Percentiles rank a stretch among this genome's conserved stretches.
phyloP scores from a whole-genome alignment of 2,888 invertebrate genomes.

The Luffia ferchaultella region DNA sequence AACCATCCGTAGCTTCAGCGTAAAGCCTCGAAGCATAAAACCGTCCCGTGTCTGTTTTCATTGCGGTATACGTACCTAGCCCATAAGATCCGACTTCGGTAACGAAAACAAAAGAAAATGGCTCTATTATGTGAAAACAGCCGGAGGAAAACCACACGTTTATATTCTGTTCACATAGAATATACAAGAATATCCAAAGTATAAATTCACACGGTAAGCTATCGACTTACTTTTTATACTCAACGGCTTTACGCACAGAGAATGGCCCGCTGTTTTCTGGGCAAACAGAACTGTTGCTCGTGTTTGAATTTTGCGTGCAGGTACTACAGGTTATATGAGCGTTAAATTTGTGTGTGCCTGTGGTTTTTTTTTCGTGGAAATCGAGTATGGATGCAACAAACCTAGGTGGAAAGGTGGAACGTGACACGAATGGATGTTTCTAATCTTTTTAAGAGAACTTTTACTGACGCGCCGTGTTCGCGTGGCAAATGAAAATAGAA shows the following conservation, averaged over 20 bases:
- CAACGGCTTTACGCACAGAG: slow-evolving; percentile 46
- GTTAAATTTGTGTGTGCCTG: too few relatives aligned
- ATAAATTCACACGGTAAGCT: slow-evolving; percentile 63
- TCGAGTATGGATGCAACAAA: too few relatives aligned
- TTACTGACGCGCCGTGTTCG: too few relatives aligned
- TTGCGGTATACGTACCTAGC: slow-evolving; percentile 26
- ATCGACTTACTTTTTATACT: slow-evolving; percentile 67
- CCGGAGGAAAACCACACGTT: slow-evolving; percentile 52
- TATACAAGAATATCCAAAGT: slow-evolving; percentile 54
- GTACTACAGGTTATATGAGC: too few relatives aligned
- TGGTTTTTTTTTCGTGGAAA: too few relatives aligned
- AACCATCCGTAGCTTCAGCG: too few relatives aligned
- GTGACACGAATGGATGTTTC: too few relatives aligned
- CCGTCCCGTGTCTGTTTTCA: slow-evolving; percentile 56
- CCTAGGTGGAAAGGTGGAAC: too few relatives aligned
- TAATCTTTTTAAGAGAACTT: too few relatives aligned
- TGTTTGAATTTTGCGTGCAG: too few relatives aligned
- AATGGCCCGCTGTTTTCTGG: slow-evolving; percentile 57
- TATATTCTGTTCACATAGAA: slow-evolving; percentile 63
- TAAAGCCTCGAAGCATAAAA: slow-evolving; percentile 33
- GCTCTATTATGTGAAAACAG: slow-evolving; percentile 67
- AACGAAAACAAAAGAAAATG: slow-evolving; percentile 66
- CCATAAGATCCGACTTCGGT: slow-evolving; percentile 39
- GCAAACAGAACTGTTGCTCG: slow-evolving; percentile 32
- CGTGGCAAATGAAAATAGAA: too few relatives aligned